phyloP scores from a whole-genome alignment of 2,888 invertebrate species.

The Drosophila phalerata region DNA sequence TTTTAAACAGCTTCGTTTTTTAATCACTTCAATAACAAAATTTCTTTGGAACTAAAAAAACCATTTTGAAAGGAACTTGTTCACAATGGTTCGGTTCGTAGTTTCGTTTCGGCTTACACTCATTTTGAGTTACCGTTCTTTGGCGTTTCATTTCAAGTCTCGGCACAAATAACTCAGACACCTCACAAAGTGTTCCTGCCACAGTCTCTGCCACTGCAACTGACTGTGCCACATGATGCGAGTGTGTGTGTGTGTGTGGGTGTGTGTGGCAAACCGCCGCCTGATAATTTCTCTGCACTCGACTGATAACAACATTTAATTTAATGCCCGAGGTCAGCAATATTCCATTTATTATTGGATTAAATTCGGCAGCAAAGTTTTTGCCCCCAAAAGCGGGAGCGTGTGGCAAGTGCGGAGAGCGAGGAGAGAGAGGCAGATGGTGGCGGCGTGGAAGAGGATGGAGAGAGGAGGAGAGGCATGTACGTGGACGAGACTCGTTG shows the following conservation, averaged over 20 bases:
- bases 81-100: neutral
- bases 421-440: neutral
- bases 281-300: conserved; percentile 86
- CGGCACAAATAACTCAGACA: conserved; percentile 56
- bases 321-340: conserved; percentile 86
- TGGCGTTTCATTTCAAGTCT: conserved; percentile 61
- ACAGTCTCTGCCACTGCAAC: conserved; percentile 17
- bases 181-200: conserved; percentile 33
- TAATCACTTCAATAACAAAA: neutral
- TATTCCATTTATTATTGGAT: conserved; percentile 86
- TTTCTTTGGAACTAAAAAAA: neutral
- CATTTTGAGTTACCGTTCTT: conserved; percentile 21
- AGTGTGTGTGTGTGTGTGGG: conserved; percentile 6
- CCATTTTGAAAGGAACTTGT: neutral
- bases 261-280: conserved; percentile 55
- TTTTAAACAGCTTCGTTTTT: neutral
- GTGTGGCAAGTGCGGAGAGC: neutral
- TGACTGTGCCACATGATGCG: conserved; percentile 11
- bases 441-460: neutral
- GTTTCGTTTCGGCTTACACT: neutral
- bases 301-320: conserved; percentile 86
- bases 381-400: conserved; percentile 25
- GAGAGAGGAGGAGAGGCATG: neutral
- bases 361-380: conserved; percentile 84
- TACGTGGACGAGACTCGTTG: conserved; percentile 26